Evolutionary conservation across 2,797 vertebrate genomes (phyloP).

Genomic region (Danio kyathit): DNA sequence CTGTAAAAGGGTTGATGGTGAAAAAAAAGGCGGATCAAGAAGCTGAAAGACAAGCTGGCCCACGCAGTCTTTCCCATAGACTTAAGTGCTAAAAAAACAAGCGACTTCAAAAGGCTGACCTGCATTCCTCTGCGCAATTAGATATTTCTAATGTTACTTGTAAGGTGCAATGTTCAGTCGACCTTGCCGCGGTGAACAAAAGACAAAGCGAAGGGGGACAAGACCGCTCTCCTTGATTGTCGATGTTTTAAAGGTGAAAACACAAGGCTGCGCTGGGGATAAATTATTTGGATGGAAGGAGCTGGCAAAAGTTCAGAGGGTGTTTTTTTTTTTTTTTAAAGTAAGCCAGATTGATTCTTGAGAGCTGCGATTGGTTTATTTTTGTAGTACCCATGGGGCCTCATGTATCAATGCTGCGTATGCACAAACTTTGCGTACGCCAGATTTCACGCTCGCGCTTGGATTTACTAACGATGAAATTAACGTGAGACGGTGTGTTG

Average conservation of each 20-base stretch:
- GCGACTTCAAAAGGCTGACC: constrained; percentile 69
- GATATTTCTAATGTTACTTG: constrained; percentile 78
- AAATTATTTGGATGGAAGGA: constrained; percentile 69
- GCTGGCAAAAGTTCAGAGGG: constrained; percentile 80
- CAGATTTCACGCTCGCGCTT: no score
- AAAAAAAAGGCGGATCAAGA: constrained; percentile 45
- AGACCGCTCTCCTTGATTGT: constrained; percentile 71
- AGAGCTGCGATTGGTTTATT: constrained; percentile 77
- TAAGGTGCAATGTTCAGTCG: constrained; percentile 71
- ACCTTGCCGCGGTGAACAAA: constrained; percentile 75
- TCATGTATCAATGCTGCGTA: no score
- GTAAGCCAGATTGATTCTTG: constrained; percentile 79
- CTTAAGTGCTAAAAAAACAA: constrained; percentile 65
- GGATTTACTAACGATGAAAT: no score
- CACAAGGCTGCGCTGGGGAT: constrained; percentile 72
- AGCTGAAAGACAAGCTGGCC: constrained; percentile 65
- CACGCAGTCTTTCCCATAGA: constrained; percentile 67
- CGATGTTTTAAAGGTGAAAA: constrained; percentile 75
- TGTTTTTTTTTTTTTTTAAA: constrained; percentile 77
- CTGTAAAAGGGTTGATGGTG: constrained; percentile 82
- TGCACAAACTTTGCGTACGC: no score
- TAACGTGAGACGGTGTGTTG: no score
- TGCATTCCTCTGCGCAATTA: constrained; percentile 73
- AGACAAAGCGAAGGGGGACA: constrained; percentile 55
- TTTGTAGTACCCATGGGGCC: constrained; percentile 73